These are phyloP conservation scores for Zaprionus lachaisei DNA, from an alignment of 1,140 invertebrate genomes.

Conservation along the genomic window DNA sequence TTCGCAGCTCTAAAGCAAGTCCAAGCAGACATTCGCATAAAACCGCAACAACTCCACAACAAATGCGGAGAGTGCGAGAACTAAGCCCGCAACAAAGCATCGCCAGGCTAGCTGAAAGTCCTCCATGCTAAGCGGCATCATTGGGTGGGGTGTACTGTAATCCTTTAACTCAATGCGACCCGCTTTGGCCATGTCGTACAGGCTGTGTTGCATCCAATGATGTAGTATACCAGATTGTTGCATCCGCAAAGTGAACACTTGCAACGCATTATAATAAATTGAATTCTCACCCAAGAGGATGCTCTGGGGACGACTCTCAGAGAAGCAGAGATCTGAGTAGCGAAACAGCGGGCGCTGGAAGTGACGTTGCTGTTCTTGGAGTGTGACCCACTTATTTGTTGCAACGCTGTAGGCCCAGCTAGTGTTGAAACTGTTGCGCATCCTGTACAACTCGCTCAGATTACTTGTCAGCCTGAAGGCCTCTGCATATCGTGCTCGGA, in stretches of 20 bases:
- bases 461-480: slow-evolving; percentile 50
- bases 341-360: slow-evolving; percentile 55
- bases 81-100: slow-evolving; percentile 13
- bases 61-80: slow-evolving; percentile 41
- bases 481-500: slow-evolving; percentile 57
- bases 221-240: slow-evolving; percentile 38
- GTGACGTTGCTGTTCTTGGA: slow-evolving; percentile 47
- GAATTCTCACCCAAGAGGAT: slow-evolving; percentile 53
- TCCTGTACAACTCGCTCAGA: slow-evolving; percentile 23
- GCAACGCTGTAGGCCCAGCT: slow-evolving; percentile 66
- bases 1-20: slow-evolving; percentile 51
- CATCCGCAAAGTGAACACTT: slow-evolving; percentile 14
- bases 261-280: slow-evolving; percentile 32
- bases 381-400: slow-evolving; percentile 46
- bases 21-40: slow-evolving; percentile 62
- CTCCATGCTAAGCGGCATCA: slow-evolving; percentile 17
- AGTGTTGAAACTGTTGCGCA: slow-evolving; percentile 56
- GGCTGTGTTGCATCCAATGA: slow-evolving; percentile 46
- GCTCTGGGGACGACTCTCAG: background rate
- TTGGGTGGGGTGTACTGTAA: slow-evolving; percentile 23
- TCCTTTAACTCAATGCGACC: slow-evolving; percentile 60
- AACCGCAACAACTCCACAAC: slow-evolving; percentile 52
- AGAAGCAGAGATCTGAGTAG: slow-evolving; percentile 44
- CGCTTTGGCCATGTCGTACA: slow-evolving; percentile 60
- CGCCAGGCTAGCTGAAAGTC: slow-evolving; percentile 36